Percentiles rank a stretch among this genome's conserved stretches.
phyloP scores from a whole-genome alignment of 92 coral and sea anemone species.

The Porites cylindrica region DNA sequence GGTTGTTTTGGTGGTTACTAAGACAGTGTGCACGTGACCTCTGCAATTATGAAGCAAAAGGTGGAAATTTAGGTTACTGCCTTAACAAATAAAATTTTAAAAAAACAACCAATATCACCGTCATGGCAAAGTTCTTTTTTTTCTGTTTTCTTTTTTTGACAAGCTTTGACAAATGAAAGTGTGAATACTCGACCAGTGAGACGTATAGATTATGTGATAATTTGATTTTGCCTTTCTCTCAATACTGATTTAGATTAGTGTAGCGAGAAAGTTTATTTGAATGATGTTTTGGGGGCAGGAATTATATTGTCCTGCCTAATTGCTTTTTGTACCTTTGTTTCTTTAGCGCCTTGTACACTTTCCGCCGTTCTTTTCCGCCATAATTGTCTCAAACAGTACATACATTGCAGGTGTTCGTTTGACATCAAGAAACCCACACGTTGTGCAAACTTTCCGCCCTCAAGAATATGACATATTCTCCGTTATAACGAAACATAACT shows the following conservation, averaged over 20 bases:
- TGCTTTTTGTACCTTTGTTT: constrained; percentile 1
- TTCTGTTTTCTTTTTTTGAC: no score
- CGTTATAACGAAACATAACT: neutral
- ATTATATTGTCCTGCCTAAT: neutral
- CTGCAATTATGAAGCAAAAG: no score
- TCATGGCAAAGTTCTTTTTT: no score
- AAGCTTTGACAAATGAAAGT: no score
- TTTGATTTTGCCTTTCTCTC: neutral
- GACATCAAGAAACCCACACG: constrained; percentile 19
- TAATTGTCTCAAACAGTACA: constrained; percentile 7
- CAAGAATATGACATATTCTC: neutral
- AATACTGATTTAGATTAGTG: neutral
- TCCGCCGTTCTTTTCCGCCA: constrained; percentile 14
- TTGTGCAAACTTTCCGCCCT: constrained; percentile 17
- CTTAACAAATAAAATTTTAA: no score
- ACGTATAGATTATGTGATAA: no score
- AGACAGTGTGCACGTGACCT: no score
- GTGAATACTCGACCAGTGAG: no score
- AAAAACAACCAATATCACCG: no score
- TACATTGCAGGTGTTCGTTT: constrained; percentile 25
- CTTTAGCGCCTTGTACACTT: neutral
- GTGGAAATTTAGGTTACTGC: no score
- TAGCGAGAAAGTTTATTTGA: neutral
- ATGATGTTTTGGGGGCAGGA: neutral
- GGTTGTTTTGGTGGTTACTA: no score